Percentiles rank a stretch among this genome's conserved stretches.
phyloP scores from a whole-genome alignment of 2,888 invertebrate species.

The Adineta ricciae region DNA sequence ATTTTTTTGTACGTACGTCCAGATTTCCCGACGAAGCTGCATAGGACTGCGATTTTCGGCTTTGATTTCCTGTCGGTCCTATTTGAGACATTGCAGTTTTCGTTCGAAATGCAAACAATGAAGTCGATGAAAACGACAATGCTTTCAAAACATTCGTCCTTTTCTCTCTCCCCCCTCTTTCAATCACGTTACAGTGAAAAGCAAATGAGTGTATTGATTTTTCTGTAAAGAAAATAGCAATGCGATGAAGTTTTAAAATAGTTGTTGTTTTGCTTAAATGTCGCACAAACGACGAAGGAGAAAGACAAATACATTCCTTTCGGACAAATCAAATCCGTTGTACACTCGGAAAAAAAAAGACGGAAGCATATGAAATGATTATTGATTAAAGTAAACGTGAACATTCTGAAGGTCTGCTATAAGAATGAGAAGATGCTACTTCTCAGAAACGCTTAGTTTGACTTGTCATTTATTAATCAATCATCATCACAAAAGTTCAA shows the following conservation, averaged over 20 bases:
- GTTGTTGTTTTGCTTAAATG: background rate
- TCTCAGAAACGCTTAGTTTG: too few species aligned
- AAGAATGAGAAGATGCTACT: too few species aligned
- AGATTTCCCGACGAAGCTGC: too few species aligned
- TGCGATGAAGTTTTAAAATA: background rate
- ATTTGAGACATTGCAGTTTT: background rate
- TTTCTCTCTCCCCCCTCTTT: background rate
- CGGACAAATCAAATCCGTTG: background rate
- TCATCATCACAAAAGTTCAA: too few species aligned
- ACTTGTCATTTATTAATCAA: too few species aligned
- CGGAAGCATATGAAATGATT: too few species aligned
- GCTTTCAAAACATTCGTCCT: background rate
- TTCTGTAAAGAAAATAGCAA: background rate
- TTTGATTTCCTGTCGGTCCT: background rate
- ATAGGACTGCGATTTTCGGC: too few species aligned
- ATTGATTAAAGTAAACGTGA: too few species aligned
- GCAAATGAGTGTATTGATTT: background rate
- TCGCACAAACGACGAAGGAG: background rate
- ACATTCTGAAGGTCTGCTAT: too few species aligned
- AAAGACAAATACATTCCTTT: background rate
- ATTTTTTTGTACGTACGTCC: background rate
- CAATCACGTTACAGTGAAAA: background rate
- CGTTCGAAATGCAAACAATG: background rate
- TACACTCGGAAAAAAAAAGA: too few species aligned
- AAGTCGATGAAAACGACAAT: background rate